phyloP scores from a whole-genome alignment of 2,888 invertebrate genomes.

The Mimachlamys varia region DNA sequence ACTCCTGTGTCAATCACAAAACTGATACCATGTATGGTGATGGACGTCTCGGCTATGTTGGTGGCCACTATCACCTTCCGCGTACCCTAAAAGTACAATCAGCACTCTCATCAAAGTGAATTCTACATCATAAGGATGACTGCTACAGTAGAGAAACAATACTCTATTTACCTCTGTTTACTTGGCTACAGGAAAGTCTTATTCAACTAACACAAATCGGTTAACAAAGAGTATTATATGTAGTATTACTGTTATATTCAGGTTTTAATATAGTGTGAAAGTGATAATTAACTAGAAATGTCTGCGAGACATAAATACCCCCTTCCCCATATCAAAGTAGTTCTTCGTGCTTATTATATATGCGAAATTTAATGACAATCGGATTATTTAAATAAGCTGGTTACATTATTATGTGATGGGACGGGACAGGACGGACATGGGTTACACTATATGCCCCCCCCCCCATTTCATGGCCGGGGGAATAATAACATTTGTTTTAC shows the following conservation, averaged over 20 bases:
- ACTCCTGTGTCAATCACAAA: slow-evolving; percentile 96
- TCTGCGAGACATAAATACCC: no score
- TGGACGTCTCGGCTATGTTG: slow-evolving; percentile 86
- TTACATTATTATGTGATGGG: no score
- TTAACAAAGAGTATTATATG: no score
- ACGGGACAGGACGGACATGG: no score
- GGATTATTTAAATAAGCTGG: no score
- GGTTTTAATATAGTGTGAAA: not conserved
- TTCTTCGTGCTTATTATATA: no score
- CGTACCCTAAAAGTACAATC: slow-evolving; percentile 70
- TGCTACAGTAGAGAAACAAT: not conserved
- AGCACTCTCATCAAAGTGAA: not conserved
- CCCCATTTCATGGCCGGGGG: no score
- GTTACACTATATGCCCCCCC: no score
- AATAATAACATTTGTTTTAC: no score
- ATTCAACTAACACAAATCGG: no score
- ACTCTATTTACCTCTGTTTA: not conserved
- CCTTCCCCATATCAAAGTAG: no score
- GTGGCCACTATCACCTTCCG: slow-evolving; percentile 85
- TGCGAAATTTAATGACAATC: no score
- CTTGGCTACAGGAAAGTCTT: not conserved
- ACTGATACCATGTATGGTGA: slow-evolving; percentile 89
- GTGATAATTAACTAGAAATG: not conserved
- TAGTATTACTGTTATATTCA: not conserved
- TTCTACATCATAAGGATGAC: not conserved